Percentiles rank a stretch among this genome's conserved stretches.
phyloP scores from a whole-genome alignment of 2,888 invertebrate genomes.

The Drosophila aldrichi region DNA sequence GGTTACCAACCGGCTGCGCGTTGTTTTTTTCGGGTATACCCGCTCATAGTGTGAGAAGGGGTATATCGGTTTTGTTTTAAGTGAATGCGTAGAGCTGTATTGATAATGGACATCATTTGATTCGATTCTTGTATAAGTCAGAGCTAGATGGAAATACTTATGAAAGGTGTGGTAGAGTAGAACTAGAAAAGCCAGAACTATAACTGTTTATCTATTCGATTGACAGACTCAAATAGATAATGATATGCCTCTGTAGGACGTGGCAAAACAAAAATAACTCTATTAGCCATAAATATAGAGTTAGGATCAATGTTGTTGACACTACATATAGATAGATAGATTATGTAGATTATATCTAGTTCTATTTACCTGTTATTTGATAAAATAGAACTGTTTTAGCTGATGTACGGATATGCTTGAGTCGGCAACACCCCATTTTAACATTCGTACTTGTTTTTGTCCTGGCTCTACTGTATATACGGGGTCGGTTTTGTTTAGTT shows the following conservation, averaged over 20 bases:
- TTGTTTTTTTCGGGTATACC: constrained; percentile 20
- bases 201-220: background rate
- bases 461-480: background rate
- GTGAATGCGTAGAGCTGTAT: background rate
- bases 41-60: background rate
- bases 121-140: too few relatives aligned
- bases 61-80: background rate
- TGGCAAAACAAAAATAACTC: background rate
- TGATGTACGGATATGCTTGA: background rate
- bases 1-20: constrained; percentile 67
- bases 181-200: background rate
- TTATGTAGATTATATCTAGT: too few relatives aligned
- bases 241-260: too few relatives aligned
- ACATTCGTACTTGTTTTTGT: constrained; percentile 3
- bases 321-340: background rate
- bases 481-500: constrained; percentile 47
- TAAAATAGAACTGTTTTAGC: background rate
- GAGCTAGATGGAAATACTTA: too few relatives aligned
- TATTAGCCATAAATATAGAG: background rate
- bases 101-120: too few relatives aligned
- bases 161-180: background rate
- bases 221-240: background rate
- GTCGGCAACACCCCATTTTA: background rate
- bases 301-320: background rate
- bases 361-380: background rate